A percentile compares a stretch with the other conserved stretches of the same genome.
phyloP scores from a whole-genome alignment of 1,140 invertebrate species.

The Archegozetes longisetosus region DNA sequence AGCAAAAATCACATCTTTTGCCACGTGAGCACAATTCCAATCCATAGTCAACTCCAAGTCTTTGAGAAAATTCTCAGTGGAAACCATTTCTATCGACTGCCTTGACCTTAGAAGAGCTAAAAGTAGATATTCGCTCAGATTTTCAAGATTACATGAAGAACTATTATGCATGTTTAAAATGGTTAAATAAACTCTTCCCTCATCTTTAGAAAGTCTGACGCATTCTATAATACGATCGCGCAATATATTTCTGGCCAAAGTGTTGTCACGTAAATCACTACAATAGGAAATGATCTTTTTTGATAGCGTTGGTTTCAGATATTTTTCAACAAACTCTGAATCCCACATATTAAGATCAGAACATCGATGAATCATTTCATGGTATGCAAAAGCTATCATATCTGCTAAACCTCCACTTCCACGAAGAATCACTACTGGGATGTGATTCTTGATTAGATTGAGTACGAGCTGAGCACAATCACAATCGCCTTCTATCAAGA shows the following conservation, averaged over 20 bases:
- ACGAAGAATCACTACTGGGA: conserved; percentile 31
- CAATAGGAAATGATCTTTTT: conserved; percentile 28
- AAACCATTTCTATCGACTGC: conserved; percentile 2
- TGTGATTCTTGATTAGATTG: conserved; percentile 29
- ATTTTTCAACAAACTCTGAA: conserved; percentile 28
- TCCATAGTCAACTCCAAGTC: conserved; percentile 31
- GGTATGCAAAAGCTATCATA: conserved; percentile 30
- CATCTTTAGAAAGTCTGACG: conserved; percentile 25
- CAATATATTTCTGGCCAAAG: conserved; percentile 22
- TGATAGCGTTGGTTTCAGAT: conserved; percentile 31
- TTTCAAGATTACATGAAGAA: conserved; percentile 27
- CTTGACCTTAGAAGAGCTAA: conserved; percentile 30
- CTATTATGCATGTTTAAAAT: conserved; percentile 28
- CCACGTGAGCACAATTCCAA: conserved; percentile 33
- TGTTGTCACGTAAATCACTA: conserved; percentile 23
- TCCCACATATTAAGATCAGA: conserved; percentile 18
- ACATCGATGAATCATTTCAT: conserved; percentile 26
- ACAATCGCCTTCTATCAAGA: conserved; percentile 32
- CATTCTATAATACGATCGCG: conserved; percentile 30
- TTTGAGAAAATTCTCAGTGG: conserved; percentile 20
- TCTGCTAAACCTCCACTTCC: conserved; percentile 31
- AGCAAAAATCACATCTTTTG: conserved; percentile 29
- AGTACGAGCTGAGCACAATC: conserved; percentile 27
- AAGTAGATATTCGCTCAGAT: conserved; percentile 31
- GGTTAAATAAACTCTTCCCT: conserved; percentile 27